A percentile compares a stretch with the other conserved stretches of the same genome.
phyloP scores from a whole-genome alignment of 2,113 vertebrate genomes.

The Pedionomus torquatus region DNA sequence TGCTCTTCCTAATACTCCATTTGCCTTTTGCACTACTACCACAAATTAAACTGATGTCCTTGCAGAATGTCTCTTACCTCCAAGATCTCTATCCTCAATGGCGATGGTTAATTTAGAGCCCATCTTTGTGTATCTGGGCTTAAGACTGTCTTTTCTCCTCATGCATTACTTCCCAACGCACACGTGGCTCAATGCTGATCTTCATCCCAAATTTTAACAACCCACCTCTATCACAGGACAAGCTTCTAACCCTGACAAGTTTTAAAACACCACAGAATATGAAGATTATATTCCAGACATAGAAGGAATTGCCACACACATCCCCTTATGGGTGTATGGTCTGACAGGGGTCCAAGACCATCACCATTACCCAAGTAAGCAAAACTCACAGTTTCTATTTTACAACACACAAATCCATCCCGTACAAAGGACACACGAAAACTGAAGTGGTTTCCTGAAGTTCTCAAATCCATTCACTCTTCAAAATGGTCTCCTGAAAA shows the following conservation, averaged over 20 bases:
- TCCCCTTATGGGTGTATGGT: rapidly evolving
- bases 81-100: not conserved
- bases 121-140: not conserved
- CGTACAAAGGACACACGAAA: not conserved
- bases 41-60: not conserved
- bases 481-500: not conserved
- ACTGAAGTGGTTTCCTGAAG: not conserved
- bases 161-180: not conserved
- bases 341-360: not conserved
- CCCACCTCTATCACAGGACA: not conserved
- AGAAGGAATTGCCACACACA: not conserved
- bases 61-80: not conserved
- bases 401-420: not conserved
- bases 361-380: not conserved
- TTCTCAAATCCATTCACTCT: not conserved
- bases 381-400: not conserved
- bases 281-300: not conserved
- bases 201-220: not conserved
- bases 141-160: not conserved
- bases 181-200: not conserved
- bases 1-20: not conserved
- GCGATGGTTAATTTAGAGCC: not conserved
- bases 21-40: not conserved
- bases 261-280: not conserved
- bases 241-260: not conserved